Base-by-base conservation (phyloP, 1,140 invertebrate species). In the Himalopsyche phryganea region DNA sequence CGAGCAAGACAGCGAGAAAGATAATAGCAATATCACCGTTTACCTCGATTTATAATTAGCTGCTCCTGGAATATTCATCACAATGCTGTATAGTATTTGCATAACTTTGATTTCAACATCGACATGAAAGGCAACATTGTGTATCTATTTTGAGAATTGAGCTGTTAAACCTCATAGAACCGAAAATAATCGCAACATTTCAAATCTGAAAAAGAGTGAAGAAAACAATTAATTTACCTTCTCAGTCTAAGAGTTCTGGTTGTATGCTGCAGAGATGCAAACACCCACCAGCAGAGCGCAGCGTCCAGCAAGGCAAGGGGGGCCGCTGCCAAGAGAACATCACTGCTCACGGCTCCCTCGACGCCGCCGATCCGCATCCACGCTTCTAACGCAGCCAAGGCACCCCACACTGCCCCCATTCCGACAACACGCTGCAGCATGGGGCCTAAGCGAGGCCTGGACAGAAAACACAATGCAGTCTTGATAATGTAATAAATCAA, bases 231-330 rank as follows among this genome's bases (percentile, higher is more conserved):
- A 44, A 28, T 2, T 15, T 46, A 81, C 82, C 87, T 82, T 64
- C 94, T 75, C 50, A 97, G 77, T 65, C 92, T 79, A 46, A 97
- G 77, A 6, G 92, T 94, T 55, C 93, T 75, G 42, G 90, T 96
- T 1, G 94, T 97, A 68, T 91, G 87, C 7, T 94, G 85, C 13
- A 97, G 78, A n/a, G 88, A 89, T 1, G 89, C 88, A 74, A 92
- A 93, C 67, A 94, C 92, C 92, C 92, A 87, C 80, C 87, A 85
- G 75, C 86, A 83, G 76, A 88, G 82, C 68, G 87, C 81, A 70
- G 83, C 80, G 77, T 90, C 84, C 53, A 91, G 70, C 19, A 89
- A 73, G 6, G 86, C 85, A 13, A 90, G 70, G 7, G 89, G 89
- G 36, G 91, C 84, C 60, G 82, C 82, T 5, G 90, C 86, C 38